Percentiles rank a stretch among this genome's conserved stretches.
phyloP scores from a whole-genome alignment of 2,797 vertebrate genomes.

The Trachops cirrhosus region DNA sequence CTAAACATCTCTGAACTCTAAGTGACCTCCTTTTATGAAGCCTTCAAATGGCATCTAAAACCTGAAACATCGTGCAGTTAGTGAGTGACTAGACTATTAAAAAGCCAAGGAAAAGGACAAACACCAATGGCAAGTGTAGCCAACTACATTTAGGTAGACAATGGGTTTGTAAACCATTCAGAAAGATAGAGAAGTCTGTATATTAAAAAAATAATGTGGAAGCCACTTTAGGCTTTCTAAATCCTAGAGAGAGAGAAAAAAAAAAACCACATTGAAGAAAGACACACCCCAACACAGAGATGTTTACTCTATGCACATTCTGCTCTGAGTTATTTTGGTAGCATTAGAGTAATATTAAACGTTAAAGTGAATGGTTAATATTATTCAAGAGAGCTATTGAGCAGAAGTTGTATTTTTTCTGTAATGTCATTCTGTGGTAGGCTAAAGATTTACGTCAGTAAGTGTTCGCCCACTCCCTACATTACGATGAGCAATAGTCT shows the following conservation, averaged over 20 bases:
- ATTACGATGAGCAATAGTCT: background rate
- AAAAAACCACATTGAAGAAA: background rate
- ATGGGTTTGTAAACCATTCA: constrained; percentile 65
- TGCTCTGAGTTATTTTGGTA: background rate
- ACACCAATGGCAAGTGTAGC: constrained; percentile 67
- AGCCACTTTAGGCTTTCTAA: background rate
- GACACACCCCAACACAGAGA: background rate
- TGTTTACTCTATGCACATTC: background rate
- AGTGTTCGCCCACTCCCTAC: background rate
- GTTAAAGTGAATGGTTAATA: background rate
- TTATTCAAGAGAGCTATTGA: background rate
- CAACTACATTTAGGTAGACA: constrained; percentile 72
- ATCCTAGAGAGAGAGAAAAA: background rate
- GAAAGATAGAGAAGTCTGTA: constrained; percentile 56
- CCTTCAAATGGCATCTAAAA: constrained; percentile 77
- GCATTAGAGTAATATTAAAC: background rate
- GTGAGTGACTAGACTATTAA: constrained; percentile 62
- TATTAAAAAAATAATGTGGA: constrained; percentile 37
- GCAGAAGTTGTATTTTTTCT: background rate
- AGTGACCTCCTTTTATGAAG: constrained; percentile 81
- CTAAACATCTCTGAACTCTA: constrained; percentile 85
- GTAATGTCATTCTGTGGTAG: background rate
- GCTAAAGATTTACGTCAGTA: background rate
- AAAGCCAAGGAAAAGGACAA: constrained; percentile 65
- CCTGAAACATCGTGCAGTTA: constrained; percentile 71